These are phyloP conservation scores for Donacobius atricapilla DNA, from an alignment of 2,113 vertebrate genomes.

Conservation along the genomic window DNA sequence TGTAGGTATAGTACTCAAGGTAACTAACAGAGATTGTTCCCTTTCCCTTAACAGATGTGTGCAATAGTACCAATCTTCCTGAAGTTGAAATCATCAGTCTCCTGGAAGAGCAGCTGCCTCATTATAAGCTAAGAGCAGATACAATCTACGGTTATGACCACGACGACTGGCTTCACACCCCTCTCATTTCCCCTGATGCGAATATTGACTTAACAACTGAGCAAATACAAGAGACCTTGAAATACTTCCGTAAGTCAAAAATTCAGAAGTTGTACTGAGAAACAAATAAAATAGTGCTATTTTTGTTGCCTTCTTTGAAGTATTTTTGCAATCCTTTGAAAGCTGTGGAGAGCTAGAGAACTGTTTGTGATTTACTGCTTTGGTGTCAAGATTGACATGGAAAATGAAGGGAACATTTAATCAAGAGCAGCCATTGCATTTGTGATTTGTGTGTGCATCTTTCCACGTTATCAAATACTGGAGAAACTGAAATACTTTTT, in stretches of 20 bases:
- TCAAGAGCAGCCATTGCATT: neutral
- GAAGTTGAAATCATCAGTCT: constrained; percentile 99
- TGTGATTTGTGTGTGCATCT: neutral
- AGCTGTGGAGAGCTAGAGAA: neutral
- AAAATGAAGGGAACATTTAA: neutral
- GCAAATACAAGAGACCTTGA: constrained; percentile 97
- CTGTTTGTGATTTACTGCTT: neutral
- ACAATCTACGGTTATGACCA: constrained; percentile 97
- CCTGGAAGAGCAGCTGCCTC: constrained; percentile 95
- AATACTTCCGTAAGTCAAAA: constrained; percentile 92
- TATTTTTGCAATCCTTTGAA: neutral
- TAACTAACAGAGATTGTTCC: neutral
- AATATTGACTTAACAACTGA: constrained; percentile 90
- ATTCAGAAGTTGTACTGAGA: neutral
- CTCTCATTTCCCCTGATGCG: constrained; percentile 86
- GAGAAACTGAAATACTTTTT: neutral
- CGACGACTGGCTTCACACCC: constrained; percentile 98
- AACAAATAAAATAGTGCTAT: neutral
- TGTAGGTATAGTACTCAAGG: neutral
- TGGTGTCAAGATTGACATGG: neutral
- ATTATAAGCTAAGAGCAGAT: constrained; percentile 96
- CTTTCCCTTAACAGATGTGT: constrained; percentile 85
- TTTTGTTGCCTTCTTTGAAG: neutral
- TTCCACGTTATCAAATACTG: neutral
- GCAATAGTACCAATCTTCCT: constrained; percentile 95